These are phyloP conservation scores for Agrotis clavis DNA, from an alignment of 2,888 invertebrate species.

Conservation along the genomic window DNA sequence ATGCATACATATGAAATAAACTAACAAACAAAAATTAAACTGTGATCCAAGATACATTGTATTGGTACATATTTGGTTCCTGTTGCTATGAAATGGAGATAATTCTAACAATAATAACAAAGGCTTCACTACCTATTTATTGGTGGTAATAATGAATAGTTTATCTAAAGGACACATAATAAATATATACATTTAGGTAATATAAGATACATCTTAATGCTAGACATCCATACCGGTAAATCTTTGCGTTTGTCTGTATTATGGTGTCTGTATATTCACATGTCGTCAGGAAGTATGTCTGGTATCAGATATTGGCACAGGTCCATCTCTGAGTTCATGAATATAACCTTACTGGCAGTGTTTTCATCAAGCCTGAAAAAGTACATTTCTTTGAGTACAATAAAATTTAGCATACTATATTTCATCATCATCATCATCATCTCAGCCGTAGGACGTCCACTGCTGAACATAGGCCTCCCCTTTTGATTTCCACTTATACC, in stretches of 20 bases:
- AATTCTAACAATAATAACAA: constrained; percentile 25
- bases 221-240: constrained; percentile 51
- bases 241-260: constrained; percentile 57
- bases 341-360: constrained; percentile 94
- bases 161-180: constrained; percentile 36
- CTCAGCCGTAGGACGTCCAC: no score
- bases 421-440: no score
- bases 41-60: not conserved
- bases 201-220: constrained; percentile 42
- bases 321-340: constrained; percentile 93
- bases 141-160: constrained; percentile 31
- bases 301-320: constrained; percentile 94
- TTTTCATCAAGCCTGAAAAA: constrained; percentile 94
- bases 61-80: constrained; percentile 7
- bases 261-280: constrained; percentile 80
- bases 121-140: constrained; percentile 5
- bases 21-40: not conserved
- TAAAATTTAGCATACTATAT: no score
- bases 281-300: constrained; percentile 94
- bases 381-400: not conserved
- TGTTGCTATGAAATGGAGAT: constrained; percentile 18
- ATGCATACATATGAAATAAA: not conserved
- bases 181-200: constrained; percentile 47
- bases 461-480: no score
- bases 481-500: no score